Conservation (phyloP, 2,797 vertebrate genomes). For the Oreochromis mossambicus region DNA sequence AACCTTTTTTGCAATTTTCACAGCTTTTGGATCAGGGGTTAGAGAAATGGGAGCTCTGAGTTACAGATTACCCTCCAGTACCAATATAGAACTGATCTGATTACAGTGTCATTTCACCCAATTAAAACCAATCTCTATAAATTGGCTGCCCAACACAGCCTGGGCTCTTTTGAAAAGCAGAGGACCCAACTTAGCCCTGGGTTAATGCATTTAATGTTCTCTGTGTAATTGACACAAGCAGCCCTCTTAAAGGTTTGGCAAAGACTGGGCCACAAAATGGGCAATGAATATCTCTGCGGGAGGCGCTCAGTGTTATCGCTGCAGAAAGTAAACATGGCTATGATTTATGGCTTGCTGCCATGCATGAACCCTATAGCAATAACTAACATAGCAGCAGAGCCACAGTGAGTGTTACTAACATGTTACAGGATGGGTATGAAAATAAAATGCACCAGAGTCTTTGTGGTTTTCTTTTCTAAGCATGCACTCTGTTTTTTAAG, state of each 20-base stretch:
- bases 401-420: not conserved
- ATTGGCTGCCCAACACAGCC: constrained; percentile 1
- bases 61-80: constrained; percentile 12
- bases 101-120: constrained; percentile 15
- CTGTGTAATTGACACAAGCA: constrained; percentile 20
- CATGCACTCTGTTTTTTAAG: not conserved
- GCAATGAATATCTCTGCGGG: not conserved
- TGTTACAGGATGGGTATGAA: not conserved
- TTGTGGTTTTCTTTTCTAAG: not conserved
- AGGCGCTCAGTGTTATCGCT: constrained; percentile 3
- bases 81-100: constrained; percentile 33
- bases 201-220: constrained; percentile 39
- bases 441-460: not conserved
- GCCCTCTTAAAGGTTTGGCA: constrained; percentile 18
- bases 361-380: constrained; percentile 8
- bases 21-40: not conserved
- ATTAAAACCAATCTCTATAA: constrained; percentile 23
- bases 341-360: constrained; percentile 40
- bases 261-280: not conserved
- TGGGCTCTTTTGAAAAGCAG: constrained; percentile 3
- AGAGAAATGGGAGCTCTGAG: not conserved
- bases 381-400: constrained; percentile 18
- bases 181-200: constrained; percentile 1
- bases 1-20: constrained; percentile 6
- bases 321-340: constrained; percentile 33